Conservation (phyloP, 2,888 invertebrate species). For the Bhutanitis thaidina region DNA sequence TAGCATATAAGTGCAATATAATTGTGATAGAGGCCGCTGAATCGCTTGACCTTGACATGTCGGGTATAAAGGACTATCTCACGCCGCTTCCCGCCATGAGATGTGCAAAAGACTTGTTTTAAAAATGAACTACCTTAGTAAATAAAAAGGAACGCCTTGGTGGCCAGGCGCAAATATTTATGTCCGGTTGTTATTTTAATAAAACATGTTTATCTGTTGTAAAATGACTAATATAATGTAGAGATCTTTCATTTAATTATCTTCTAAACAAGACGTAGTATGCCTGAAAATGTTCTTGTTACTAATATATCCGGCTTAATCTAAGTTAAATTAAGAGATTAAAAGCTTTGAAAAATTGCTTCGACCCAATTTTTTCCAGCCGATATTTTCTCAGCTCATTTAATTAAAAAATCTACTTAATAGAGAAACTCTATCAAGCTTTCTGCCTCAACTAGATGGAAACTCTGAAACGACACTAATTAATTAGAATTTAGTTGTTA, state of each 20-base stretch:
- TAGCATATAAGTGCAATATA: too few species aligned
- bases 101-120: too few species aligned
- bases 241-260: not conserved
- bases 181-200: too few species aligned
- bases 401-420: slow-evolving; percentile 15
- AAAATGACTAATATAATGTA: too few species aligned
- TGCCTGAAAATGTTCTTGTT: not conserved
- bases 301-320: slow-evolving; percentile 12
- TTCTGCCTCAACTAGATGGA: not conserved
- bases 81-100: too few species aligned
- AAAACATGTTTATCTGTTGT: too few species aligned
- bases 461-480: not conserved
- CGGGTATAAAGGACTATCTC: too few species aligned
- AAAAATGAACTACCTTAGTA: too few species aligned
- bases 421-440: not conserved
- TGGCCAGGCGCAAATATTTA: too few species aligned
- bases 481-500: not conserved
- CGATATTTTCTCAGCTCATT: slow-evolving; percentile 10
- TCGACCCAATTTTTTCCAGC: slow-evolving; percentile 8
- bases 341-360: slow-evolving; percentile 15
- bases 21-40: too few species aligned
- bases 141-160: too few species aligned
- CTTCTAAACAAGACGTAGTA: not conserved
- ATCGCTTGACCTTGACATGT: too few species aligned
- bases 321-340: slow-evolving; percentile 12